Base-by-base conservation (phyloP, 2,113 vertebrate species). In the Ciconia maguari region DNA sequence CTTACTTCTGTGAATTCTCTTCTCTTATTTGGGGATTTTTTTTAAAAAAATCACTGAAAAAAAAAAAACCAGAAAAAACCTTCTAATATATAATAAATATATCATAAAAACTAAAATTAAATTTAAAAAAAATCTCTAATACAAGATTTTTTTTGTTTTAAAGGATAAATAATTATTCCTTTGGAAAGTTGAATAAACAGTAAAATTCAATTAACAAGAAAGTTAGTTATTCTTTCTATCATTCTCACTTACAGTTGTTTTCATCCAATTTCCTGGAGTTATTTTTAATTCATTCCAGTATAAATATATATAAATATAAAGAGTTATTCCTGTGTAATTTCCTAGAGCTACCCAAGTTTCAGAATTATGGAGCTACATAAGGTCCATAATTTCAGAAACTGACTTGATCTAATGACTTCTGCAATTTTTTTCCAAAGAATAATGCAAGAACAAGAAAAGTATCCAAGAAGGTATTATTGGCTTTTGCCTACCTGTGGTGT, bases 11-110 rank as follows among this genome's bases (percentile, higher is more conserved):
- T 19, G 8, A 87, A 52, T 41, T n/a, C 7, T 54, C 10, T 46
- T 41, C 19, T 22, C 3, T 79, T 82, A 48, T 34, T 64, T 52
- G 55, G 5, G 11, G 38, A 38, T n/a, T n/a, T n/a, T n/a, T n/a
- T n/a, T n/a, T n/a, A n/a, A n/a, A n/a, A n/a, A 58, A 22, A 27
- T 14, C 38, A 38, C 11, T 5, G 2, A 2, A 0, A 2, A 9
- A 65, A 41, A 34, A 22, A 24, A 30, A 58, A 41, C 9, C 16
- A 55, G 10, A 36, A 62, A n/a, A 68, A 52, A 18, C 36, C 3
- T 42, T 71, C 4, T 29, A 25, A 30, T 60, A 4, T 46, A 10
- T 21, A 54, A 68, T 64, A 75, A 41, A 41, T 16, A 30, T 16
- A 46, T 46, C 16, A 46, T 46, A 46, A 46, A 49, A 60, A 57